A percentile compares a stretch with the other conserved stretches of the same genome.
Evolutionary conservation across 2,113 vertebrate species (phyloP).

Genomic region (Rhinopomastus cyanomelas): DNA sequence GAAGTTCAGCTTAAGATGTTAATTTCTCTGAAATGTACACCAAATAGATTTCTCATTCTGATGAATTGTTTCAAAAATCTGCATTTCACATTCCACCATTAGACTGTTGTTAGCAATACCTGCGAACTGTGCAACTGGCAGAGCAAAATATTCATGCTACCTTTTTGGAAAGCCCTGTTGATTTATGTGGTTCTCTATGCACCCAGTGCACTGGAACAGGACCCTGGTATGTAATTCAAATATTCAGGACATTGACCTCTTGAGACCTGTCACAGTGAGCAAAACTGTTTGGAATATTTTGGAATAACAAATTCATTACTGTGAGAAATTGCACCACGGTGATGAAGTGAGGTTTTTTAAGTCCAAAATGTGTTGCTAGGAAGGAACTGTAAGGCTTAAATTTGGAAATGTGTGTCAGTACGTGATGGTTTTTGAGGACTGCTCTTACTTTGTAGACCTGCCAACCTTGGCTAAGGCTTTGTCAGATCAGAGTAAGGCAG

Average conservation of each 20-base stretch:
- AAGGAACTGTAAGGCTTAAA: background rate
- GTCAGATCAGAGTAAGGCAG: background rate
- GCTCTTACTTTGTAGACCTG: background rate
- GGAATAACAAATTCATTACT: background rate
- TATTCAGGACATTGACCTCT: background rate
- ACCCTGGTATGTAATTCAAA: background rate
- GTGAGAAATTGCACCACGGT: background rate
- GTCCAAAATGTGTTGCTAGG: background rate
- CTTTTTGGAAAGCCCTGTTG: background rate
- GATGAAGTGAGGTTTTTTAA: background rate
- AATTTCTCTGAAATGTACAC: background rate
- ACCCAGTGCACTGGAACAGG: background rate
- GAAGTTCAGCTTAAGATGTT: background rate
- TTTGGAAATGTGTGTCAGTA: background rate
- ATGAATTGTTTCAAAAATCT: background rate
- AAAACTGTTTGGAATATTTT: background rate
- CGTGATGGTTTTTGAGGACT: background rate
- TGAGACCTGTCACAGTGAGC: background rate
- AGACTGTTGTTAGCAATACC: background rate
- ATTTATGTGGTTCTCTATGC: background rate
- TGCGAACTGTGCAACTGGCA: background rate
- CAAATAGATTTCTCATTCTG: background rate
- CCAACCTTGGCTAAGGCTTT: background rate
- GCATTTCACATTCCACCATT: background rate
- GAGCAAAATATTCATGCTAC: background rate